These are phyloP conservation scores for Listrodromus nycthemerus DNA, from an alignment of 2,888 invertebrate genomes.

Conservation along the genomic window DNA sequence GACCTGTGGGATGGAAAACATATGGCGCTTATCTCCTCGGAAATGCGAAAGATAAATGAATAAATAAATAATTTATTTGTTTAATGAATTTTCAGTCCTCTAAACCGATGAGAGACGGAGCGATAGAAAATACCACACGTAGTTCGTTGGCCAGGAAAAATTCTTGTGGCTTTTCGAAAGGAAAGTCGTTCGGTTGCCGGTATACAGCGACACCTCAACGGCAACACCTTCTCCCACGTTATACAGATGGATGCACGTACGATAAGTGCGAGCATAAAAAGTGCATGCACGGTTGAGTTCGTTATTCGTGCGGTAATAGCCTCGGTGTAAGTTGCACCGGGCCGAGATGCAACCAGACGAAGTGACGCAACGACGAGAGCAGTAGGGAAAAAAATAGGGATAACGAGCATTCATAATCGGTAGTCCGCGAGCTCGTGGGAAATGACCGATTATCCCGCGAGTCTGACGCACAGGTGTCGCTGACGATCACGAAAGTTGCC, in stretches of 20 bases:
- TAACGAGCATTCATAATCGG: conserved; percentile 26
- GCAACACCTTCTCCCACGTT: conserved; percentile 60
- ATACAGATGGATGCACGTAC: conserved; percentile 53
- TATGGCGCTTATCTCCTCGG: neutral
- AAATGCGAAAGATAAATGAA: neutral
- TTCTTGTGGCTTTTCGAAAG: conserved; percentile 57
- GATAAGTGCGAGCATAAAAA: conserved; percentile 53
- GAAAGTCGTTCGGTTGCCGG: conserved; percentile 49
- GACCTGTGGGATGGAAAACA: neutral
- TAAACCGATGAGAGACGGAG: neutral
- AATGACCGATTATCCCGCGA: neutral
- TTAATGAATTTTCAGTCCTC: neutral
- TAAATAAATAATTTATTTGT: neutral
- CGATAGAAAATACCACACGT: conserved; percentile 33
- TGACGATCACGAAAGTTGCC: conserved; percentile 59
- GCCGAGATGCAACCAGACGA: conserved; percentile 14
- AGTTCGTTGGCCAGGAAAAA: conserved; percentile 41
- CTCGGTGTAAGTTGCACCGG: neutral
- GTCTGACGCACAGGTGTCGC: conserved; percentile 13
- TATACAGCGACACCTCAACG: conserved; percentile 22
- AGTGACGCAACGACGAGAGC: conserved; percentile 28
- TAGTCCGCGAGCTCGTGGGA: conserved; percentile 38
- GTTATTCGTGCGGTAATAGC: conserved; percentile 62
- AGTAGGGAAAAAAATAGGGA: neutral
- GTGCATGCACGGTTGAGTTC: conserved; percentile 55